Conservation (phyloP, 2,113 vertebrate species). For the Neodon shergylaensis region DNA sequence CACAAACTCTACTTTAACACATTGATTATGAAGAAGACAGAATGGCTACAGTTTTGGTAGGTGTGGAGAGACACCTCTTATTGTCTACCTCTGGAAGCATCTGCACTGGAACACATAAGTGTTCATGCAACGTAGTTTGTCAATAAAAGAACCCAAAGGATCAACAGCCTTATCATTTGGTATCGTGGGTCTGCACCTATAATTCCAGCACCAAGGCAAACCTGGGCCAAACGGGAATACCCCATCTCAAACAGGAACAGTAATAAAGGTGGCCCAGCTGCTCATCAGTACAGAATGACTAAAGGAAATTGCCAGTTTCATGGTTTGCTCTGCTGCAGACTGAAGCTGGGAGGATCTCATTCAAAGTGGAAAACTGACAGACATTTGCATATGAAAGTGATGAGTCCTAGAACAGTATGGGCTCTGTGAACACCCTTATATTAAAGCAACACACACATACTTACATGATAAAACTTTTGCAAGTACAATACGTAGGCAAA, state of each 20-base stretch:
- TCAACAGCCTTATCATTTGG: not conserved
- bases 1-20: not conserved
- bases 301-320: not conserved
- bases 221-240: not conserved
- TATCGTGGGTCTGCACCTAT: not conserved
- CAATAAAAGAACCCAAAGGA: not conserved
- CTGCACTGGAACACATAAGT: too few relatives aligned
- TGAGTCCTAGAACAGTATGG: not conserved
- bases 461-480: not conserved
- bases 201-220: not conserved
- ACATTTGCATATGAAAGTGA: not conserved
- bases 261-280: not conserved
- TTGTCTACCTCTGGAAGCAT: not conserved
- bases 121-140: not conserved
- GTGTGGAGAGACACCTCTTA: not conserved
- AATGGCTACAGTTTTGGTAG: not conserved
- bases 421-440: not conserved
- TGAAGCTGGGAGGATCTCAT: too few relatives aligned
- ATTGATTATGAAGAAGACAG: not conserved
- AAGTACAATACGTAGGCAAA: not conserved
- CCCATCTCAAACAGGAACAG: not conserved
- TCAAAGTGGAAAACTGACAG: not conserved
- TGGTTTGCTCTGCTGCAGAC: not conserved
- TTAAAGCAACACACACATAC: not conserved
- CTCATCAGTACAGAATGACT: not conserved